A percentile compares a stretch with the other conserved stretches of the same genome.
phyloP scores from a whole-genome alignment of 2,113 vertebrate species.

The Bambusicola thoracicus region DNA sequence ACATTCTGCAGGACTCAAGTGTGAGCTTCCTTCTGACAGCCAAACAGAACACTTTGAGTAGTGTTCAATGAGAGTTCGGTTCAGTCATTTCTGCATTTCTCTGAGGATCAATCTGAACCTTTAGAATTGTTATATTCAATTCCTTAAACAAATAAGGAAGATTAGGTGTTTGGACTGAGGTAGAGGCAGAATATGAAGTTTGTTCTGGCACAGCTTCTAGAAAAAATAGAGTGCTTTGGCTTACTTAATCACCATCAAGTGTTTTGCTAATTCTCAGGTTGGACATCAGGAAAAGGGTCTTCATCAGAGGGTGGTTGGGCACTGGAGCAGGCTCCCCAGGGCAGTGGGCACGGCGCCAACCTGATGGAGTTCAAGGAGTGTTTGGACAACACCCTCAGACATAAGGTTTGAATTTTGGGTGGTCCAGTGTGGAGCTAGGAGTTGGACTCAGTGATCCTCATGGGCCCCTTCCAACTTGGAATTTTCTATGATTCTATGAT shows the following conservation, averaged over 20 bases:
- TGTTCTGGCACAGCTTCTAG: not conserved
- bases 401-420: no score
- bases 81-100: not conserved
- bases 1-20: not conserved
- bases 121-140: not conserved
- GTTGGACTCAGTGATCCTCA: no score
- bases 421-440: no score
- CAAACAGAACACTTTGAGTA: not conserved
- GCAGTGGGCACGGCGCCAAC: no score
- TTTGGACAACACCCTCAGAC: no score
- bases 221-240: not conserved
- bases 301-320: no score
- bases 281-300: no score
- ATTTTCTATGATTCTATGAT: no score
- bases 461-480: no score
- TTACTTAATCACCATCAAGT: conserved; percentile 4
- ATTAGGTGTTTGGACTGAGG: not conserved
- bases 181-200: not conserved
- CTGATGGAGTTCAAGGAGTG: no score
- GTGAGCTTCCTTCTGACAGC: not conserved
- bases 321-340: no score
- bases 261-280: not conserved
- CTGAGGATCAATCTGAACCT: not conserved
- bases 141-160: not conserved
- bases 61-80: not conserved